Conservation (phyloP, 2,888 invertebrate genomes). For the Antheraea assamensis region DNA sequence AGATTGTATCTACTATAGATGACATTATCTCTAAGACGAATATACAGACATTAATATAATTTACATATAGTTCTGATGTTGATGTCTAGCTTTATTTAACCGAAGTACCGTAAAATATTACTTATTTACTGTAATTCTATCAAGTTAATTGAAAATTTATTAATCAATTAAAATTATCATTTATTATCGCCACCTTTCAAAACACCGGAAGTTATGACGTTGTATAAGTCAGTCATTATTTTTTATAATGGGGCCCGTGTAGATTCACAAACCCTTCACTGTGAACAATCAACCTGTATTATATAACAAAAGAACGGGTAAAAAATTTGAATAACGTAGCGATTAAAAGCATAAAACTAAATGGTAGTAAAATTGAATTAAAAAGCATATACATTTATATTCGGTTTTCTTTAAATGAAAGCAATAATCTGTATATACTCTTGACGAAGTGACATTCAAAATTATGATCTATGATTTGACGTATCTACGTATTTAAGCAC, state of each 20-base stretch:
- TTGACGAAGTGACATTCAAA: not conserved
- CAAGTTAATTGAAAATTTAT: slow-evolving; percentile 10
- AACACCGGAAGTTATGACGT: not conserved
- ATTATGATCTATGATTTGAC: too few relatives aligned
- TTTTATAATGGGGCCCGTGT: not conserved
- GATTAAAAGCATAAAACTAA: not conserved
- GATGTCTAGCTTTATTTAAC: not conserved
- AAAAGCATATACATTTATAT: not conserved
- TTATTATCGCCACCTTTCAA: slow-evolving; percentile 8
- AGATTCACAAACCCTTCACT: not conserved
- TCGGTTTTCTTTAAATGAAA: not conserved
- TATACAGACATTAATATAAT: not conserved
- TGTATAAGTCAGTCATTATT: not conserved
- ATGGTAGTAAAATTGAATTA: not conserved
- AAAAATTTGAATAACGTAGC: not conserved
- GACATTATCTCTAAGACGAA: not conserved
- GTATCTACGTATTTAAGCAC: too few relatives aligned
- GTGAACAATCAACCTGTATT: not conserved
- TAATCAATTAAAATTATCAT: slow-evolving; percentile 4
- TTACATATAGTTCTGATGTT: not conserved
- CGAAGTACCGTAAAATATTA: not conserved
- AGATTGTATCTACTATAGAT: not conserved
- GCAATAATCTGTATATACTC: not conserved
- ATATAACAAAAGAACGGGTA: not conserved
- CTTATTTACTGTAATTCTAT: not conserved